Conservation (phyloP, 2,113 vertebrate species). For the Phalacrocorax brasilianus region DNA sequence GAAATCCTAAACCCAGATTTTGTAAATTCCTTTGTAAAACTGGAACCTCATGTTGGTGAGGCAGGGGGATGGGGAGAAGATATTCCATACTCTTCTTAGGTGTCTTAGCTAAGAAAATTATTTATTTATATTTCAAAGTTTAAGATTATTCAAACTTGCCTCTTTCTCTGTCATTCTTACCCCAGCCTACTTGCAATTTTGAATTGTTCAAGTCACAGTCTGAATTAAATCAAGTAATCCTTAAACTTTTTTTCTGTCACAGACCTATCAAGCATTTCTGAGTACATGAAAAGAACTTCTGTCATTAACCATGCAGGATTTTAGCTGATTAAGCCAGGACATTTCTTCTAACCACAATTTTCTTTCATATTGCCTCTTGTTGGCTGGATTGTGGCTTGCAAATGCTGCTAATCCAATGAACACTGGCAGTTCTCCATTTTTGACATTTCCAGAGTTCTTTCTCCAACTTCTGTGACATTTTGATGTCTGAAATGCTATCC, state of each 20-base stretch:
- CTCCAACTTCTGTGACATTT: slow-evolving; percentile 29
- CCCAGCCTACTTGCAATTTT: background rate
- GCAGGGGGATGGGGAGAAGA: background rate
- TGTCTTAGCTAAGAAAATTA: background rate
- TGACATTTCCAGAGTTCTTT: slow-evolving; percentile 39
- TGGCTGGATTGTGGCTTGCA: slow-evolving; percentile 3
- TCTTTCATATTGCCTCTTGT: background rate
- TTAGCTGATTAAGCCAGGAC: background rate
- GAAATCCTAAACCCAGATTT: background rate
- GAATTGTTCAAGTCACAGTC: background rate
- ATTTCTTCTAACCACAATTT: slow-evolving; percentile 11
- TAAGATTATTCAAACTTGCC: background rate
- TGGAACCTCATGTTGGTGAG: background rate
- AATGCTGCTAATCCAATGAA: slow-evolving; percentile 24
- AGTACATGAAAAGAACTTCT: background rate
- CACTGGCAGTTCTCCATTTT: slow-evolving; percentile 9
- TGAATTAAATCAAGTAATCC: background rate
- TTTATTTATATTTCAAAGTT: background rate
- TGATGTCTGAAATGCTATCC: slow-evolving; percentile 21
- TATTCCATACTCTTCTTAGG: background rate
- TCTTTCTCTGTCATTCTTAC: background rate
- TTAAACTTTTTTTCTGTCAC: background rate
- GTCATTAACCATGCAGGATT: background rate
- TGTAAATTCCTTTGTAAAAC: background rate
- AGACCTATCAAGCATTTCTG: background rate